A percentile compares a stretch with the other conserved stretches of the same genome.
Evolutionary conservation across 2,113 vertebrate genomes (phyloP).

Genomic region (Willisornis vidua): DNA sequence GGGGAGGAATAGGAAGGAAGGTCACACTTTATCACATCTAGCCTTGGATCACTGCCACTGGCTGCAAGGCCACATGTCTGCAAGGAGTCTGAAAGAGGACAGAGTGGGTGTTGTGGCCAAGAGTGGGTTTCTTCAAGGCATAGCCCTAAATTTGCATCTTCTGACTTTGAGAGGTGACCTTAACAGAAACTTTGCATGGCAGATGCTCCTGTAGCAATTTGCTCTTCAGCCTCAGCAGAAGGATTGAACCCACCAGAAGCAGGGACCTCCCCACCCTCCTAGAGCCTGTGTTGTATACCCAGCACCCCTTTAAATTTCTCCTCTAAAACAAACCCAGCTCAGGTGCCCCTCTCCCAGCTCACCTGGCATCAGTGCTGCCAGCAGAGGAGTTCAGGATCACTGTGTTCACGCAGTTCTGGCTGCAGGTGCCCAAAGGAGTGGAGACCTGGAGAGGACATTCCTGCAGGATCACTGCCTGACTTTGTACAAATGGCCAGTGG

Average conservation of each 20-base stretch:
- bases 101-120: background rate
- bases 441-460: background rate
- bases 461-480: background rate
- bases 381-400: background rate
- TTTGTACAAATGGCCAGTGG: background rate
- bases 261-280: background rate
- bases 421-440: background rate
- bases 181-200: background rate
- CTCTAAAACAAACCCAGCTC: background rate
- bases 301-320: background rate
- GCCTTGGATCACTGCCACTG: constrained; percentile 4
- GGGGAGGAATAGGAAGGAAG: background rate
- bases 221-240: background rate
- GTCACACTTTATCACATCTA: background rate
- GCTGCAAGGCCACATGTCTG: background rate
- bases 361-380: background rate
- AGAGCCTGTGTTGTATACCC: background rate
- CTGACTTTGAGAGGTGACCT: background rate
- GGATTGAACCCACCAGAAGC: fast-evolving
- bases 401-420: background rate
- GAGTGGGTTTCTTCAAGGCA: constrained; percentile 17
- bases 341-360: background rate
- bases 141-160: background rate
- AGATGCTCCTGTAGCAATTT: background rate
- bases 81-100: background rate